Conservation (phyloP, 2,888 invertebrate genomes). For the Drosophila subsilvestris region DNA sequence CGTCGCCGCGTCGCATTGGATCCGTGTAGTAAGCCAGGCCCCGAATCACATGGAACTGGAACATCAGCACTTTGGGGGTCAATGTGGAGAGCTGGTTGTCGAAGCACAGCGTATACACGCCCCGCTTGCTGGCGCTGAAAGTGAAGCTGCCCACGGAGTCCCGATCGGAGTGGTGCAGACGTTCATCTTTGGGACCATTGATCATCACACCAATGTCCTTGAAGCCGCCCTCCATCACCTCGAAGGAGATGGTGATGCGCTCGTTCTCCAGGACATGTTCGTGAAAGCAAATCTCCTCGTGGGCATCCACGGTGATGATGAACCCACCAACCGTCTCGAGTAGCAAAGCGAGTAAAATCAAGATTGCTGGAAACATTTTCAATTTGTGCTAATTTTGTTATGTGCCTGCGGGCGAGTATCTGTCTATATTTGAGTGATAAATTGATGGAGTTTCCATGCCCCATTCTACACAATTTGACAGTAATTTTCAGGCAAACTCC, state of each 20-base stretch:
- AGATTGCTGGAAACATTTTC: conserved; percentile 37
- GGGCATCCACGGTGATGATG: conserved; percentile 63
- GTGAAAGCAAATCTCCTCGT: conserved; percentile 60
- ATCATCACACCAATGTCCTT: conserved; percentile 57
- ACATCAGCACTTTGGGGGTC: conserved; percentile 69
- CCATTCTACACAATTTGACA: conserved; percentile 1
- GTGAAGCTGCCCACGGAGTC: conserved; percentile 62
- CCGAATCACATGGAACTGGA: conserved; percentile 53
- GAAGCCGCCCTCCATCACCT: conserved; percentile 72
- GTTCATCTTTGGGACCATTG: conserved; percentile 41
- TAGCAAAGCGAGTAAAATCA: conserved; percentile 4
- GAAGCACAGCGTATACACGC: conserved; percentile 55
- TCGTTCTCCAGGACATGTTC: conserved; percentile 54
- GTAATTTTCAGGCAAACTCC: conserved; percentile 5
- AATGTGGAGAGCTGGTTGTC: conserved; percentile 59
- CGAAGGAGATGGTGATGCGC: conserved; percentile 55
- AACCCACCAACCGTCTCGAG: conserved; percentile 26
- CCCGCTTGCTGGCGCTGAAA: conserved; percentile 49
- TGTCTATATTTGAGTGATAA: background rate
- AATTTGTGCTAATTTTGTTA: background rate
- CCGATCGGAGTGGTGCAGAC: conserved; percentile 23
- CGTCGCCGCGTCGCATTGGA: conserved; percentile 46
- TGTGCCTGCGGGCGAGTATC: background rate
- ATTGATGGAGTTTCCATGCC: background rate
- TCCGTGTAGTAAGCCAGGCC: conserved; percentile 46